Percentiles rank a stretch among this genome's conserved stretches.
Conservation (phyloP, 2,888 invertebrate genomes). For the Tipula lateralis region DNA sequence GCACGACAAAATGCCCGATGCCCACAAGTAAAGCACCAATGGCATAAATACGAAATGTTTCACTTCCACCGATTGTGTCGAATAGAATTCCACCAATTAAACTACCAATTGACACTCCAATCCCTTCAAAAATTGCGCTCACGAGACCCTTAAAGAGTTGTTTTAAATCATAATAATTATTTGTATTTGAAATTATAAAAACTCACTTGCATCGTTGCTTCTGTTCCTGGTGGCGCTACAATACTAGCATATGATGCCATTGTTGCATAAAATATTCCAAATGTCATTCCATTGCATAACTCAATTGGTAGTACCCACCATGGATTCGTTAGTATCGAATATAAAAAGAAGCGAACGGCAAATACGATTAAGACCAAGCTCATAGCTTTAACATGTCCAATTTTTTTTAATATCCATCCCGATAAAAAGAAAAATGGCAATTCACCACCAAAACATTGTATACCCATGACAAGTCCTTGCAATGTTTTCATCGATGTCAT, state of each 20-base stretch:
- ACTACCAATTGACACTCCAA: slow-evolving; percentile 76
- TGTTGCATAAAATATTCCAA: slow-evolving; percentile 81
- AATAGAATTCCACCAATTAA: slow-evolving; percentile 70
- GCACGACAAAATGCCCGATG: slow-evolving; percentile 55
- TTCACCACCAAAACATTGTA: slow-evolving; percentile 80
- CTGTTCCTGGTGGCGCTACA: slow-evolving; percentile 76
- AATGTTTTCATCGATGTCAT: slow-evolving; percentile 63
- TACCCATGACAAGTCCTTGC: slow-evolving; percentile 67
- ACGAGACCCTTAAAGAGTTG: slow-evolving; percentile 64
- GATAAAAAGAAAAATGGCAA: slow-evolving; percentile 83
- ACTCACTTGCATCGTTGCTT: slow-evolving; percentile 76
- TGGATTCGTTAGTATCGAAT: slow-evolving; percentile 71
- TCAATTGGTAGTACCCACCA: slow-evolving; percentile 85
- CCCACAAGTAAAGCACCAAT: slow-evolving; percentile 60
- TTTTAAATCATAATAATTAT: background rate
- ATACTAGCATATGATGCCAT: slow-evolving; percentile 85
- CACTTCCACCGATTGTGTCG: slow-evolving; percentile 58
- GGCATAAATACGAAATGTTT: slow-evolving; percentile 69
- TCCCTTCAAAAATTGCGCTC: slow-evolving; percentile 81
- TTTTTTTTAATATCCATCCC: slow-evolving; percentile 65
- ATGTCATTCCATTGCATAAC: slow-evolving; percentile 79
- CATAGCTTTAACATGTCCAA: slow-evolving; percentile 81
- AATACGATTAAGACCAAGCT: slow-evolving; percentile 74
- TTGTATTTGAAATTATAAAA: background rate
- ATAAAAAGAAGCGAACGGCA: slow-evolving; percentile 73